A percentile compares a stretch with the other conserved stretches of the same genome.
These are phyloP conservation scores for Eucidaris tribuloides DNA, from an alignment of 35 echinoderm and acorn worm species.

Conservation along the genomic window DNA sequence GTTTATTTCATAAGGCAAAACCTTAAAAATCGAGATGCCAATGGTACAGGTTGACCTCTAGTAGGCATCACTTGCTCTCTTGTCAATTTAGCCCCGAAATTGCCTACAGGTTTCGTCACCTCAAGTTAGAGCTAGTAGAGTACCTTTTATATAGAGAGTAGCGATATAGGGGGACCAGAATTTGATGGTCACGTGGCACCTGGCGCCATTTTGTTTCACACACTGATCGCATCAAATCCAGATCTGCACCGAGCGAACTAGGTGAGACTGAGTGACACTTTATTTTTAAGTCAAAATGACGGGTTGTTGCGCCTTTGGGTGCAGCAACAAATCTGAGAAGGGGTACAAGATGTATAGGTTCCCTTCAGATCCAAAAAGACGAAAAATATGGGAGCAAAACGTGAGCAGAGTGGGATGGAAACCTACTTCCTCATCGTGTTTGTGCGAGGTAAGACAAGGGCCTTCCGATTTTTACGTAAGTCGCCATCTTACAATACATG, in stretches of 20 bases:
- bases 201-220: background rate
- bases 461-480: too few relatives aligned
- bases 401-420: background rate
- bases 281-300: background rate
- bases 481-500: too few relatives aligned
- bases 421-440: background rate
- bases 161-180: background rate
- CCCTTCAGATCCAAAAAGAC: background rate
- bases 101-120: too few relatives aligned
- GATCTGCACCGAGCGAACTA: background rate
- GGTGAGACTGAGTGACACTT: background rate
- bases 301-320: background rate
- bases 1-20: too few relatives aligned
- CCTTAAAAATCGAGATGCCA: too few relatives aligned
- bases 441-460: background rate
- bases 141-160: too few relatives aligned
- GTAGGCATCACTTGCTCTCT: too few relatives aligned
- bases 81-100: too few relatives aligned
- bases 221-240: too few relatives aligned
- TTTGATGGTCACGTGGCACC: background rate
- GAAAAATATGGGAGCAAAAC: background rate
- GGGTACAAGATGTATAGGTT: background rate
- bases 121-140: too few relatives aligned
- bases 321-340: background rate
- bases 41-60: too few relatives aligned